Base-by-base conservation (phyloP, 2,888 invertebrate species). In the Hirtodrosophila duncani region DNA sequence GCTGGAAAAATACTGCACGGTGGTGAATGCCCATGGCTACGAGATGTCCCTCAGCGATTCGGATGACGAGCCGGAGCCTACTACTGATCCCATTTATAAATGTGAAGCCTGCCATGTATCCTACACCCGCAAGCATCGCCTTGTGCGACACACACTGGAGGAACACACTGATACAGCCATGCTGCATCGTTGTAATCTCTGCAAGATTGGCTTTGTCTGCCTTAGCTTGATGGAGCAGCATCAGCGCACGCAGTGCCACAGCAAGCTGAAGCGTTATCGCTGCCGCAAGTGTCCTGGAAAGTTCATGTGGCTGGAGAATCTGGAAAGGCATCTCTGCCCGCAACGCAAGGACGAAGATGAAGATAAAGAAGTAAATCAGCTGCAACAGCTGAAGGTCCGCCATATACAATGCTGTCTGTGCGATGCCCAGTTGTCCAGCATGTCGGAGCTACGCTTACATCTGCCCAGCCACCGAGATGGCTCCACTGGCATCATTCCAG, bases 151-250 rank as follows among this genome's bases (percentile, higher is more conserved):
- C 60, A 74, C 83, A 1, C 65, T 82, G 14, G 67, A 72, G n/a
- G 59, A 74, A 9, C 86, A 87, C 43, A 56, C 60, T 0, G 53
- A 88, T 34, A 87, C 88, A 0, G 87, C 88, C 26, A 87, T 88
- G 0, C 87, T 88, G 42, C 81, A 87, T 3, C 87, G 88, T 16
- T 91, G 91, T 61, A 86, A 86, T 29, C 81, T 86, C 7, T 91
- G 91, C 66, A 84, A 87, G 13, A 88, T 89, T 83, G 83, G 88
- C 10, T 90, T 90, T 70, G 88, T 89, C 1, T 87, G 88, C 7
- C 61, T 84, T 0, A 87, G 85, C 39, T 85, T 89, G 7, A 88
- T 89, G 1, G 84, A 88, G 0, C 88, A 88, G 1, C 91, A 91
- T 86, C 24, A 88, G 82, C 82, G 87, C 80, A 63, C 86, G 65